phyloP scores from a whole-genome alignment of 2,113 vertebrate species.

The Uria lomvia region DNA sequence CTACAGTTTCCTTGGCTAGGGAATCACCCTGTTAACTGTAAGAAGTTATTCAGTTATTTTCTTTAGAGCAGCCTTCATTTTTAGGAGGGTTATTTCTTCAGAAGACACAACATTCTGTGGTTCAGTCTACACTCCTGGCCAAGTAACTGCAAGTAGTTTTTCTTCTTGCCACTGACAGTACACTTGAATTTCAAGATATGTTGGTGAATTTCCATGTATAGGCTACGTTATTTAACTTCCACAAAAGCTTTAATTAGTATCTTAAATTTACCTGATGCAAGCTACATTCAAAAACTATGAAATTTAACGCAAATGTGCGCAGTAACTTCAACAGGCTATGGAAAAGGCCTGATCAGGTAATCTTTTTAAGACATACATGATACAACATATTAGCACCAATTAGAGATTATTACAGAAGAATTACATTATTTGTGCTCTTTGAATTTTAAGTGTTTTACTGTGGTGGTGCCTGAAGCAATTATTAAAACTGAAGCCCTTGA shows the following conservation, averaged over 20 bases:
- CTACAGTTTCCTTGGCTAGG: not conserved
- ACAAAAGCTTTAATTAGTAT: not conserved
- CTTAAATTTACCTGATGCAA: not conserved
- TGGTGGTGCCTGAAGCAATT: not conserved
- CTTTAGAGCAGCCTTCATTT: not conserved
- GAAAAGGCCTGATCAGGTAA: not conserved
- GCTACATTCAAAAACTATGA: not conserved
- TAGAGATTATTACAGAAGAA: not conserved
- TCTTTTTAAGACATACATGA: not conserved
- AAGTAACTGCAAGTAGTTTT: not conserved
- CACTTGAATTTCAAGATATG: not conserved
- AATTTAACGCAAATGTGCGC: not conserved
- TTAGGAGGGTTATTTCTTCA: not conserved
- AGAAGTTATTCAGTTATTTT: not conserved
- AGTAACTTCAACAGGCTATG: not conserved
- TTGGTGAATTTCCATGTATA: not conserved
- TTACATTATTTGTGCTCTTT: not conserved
- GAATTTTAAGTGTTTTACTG: not conserved
- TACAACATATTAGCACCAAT: not conserved
- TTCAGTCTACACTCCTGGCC: not conserved
- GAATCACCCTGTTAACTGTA: not conserved
- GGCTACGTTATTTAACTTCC: not conserved
- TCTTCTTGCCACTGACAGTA: not conserved
- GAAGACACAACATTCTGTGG: not conserved
- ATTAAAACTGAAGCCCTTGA: not conserved